phyloP scores from a whole-genome alignment of 2,113 vertebrate genomes.

The Pyxicephalus adspersus region DNA sequence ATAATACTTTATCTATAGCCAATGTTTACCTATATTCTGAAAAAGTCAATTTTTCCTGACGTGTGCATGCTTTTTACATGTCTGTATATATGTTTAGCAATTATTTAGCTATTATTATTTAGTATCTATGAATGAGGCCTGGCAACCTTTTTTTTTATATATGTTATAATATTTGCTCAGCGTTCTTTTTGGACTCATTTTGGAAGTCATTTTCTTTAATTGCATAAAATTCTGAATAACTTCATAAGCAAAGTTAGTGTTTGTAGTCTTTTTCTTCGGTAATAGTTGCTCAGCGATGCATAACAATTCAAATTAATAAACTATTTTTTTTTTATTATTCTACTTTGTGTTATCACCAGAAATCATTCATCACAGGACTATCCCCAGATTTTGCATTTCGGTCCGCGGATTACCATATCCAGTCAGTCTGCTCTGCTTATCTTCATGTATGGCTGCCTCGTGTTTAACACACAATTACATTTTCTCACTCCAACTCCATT shows the following conservation, averaged over 20 bases:
- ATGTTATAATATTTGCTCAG: no score
- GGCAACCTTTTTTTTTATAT: no score
- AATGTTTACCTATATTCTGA: no score
- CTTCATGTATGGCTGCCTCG: slow-evolving; percentile 72
- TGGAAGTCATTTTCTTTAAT: no score
- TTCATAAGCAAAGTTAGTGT: slow-evolving; percentile 24
- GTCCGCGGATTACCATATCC: slow-evolving; percentile 67
- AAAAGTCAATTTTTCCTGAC: no score
- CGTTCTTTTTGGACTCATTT: no score
- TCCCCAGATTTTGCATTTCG: slow-evolving; percentile 56
- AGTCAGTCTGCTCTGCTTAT: slow-evolving; percentile 68
- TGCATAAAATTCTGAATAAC: slow-evolving; percentile 24
- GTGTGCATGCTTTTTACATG: no score
- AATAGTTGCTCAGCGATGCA: slow-evolving; percentile 15
- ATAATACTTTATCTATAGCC: no score
- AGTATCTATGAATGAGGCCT: no score
- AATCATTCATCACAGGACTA: slow-evolving; percentile 69
- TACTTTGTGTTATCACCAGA: slow-evolving; percentile 53
- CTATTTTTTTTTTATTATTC: slow-evolving; percentile 11
- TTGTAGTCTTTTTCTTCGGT: neutral
- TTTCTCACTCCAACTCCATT: slow-evolving; percentile 75
- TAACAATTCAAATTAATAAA: slow-evolving; percentile 56
- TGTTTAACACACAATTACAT: slow-evolving; percentile 76
- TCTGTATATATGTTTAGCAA: no score
- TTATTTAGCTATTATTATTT: no score